phyloP scores from a whole-genome alignment of 2,113 vertebrate genomes.

The Cinclus cinclus region DNA sequence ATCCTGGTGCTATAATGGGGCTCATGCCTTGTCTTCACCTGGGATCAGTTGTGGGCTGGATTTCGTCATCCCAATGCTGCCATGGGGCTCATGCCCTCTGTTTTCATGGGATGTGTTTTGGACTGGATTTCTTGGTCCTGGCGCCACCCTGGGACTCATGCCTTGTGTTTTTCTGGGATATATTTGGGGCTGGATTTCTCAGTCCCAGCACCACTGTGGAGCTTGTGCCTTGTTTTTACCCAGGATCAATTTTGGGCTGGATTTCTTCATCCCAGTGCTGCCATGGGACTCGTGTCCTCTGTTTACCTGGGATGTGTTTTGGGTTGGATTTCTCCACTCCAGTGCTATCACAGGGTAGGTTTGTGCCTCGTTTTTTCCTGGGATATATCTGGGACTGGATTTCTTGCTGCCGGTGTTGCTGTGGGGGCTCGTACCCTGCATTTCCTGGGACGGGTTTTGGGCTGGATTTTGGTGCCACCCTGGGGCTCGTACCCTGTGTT shows the following conservation, averaged over 20 bases:
- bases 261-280: neutral
- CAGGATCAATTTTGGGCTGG: neutral
- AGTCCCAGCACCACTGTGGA: rapidly evolving
- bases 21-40: rapidly evolving
- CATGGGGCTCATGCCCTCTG: rapidly evolving
- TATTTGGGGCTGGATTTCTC: neutral
- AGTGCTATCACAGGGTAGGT: no score
- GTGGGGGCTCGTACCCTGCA: neutral
- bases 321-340: neutral
- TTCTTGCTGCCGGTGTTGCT: neutral
- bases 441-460: neutral
- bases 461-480: neutral
- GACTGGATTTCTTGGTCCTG: neutral
- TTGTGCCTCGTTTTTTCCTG: neutral
- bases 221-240: neutral
- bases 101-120: no score
- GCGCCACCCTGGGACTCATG: rapidly evolving
- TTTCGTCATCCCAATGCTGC: neutral
- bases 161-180: neutral
- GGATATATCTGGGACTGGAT: neutral
- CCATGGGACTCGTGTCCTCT: rapidly evolving
- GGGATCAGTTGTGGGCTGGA: neutral
- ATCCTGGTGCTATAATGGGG: neutral
- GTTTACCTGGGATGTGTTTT: neutral
- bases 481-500: neutral